phyloP scores from a whole-genome alignment of 37 sponge, comb jelly and placozoan genomes.

The Oopsacas minuta region DNA sequence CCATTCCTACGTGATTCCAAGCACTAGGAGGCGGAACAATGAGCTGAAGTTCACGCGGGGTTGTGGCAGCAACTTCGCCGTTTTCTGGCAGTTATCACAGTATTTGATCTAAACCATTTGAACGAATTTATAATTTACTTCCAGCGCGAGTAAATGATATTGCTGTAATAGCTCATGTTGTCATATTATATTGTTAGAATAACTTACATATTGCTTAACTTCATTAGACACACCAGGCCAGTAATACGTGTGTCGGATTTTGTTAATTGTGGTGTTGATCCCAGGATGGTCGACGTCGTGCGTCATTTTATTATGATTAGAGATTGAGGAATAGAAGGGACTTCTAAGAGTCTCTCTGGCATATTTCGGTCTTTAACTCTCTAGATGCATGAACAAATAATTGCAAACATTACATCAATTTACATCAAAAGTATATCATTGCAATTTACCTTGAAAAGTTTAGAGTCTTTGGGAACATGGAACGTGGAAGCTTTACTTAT shows the following conservation, averaged over 20 bases:
- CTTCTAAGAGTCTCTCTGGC: neutral
- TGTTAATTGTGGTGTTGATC: neutral
- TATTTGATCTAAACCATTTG: neutral
- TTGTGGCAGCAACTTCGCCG: neutral
- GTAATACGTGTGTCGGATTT: neutral
- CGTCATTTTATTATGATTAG: neutral
- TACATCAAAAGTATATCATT: too few species aligned
- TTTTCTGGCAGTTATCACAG: neutral
- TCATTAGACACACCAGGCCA: neutral
- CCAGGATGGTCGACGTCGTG: neutral
- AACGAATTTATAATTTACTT: neutral
- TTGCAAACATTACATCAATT: too few species aligned
- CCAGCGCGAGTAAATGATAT: too few species aligned
- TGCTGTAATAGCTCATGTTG: neutral
- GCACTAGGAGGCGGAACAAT: neutral
- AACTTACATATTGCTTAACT: slow-evolving; percentile 1
- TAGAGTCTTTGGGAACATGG: neutral
- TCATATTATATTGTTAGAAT: neutral
- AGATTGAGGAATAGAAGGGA: neutral
- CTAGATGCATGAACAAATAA: too few species aligned
- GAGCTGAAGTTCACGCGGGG: neutral
- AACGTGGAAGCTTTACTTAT: neutral
- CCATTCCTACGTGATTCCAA: slow-evolving; percentile 1
- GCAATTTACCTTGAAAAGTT: neutral
- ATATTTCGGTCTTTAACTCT: neutral